Percentiles rank a stretch among this genome's conserved stretches.
Conservation (phyloP, 2,797 vertebrate genomes). For the Pteronotus mesoamericanus region DNA sequence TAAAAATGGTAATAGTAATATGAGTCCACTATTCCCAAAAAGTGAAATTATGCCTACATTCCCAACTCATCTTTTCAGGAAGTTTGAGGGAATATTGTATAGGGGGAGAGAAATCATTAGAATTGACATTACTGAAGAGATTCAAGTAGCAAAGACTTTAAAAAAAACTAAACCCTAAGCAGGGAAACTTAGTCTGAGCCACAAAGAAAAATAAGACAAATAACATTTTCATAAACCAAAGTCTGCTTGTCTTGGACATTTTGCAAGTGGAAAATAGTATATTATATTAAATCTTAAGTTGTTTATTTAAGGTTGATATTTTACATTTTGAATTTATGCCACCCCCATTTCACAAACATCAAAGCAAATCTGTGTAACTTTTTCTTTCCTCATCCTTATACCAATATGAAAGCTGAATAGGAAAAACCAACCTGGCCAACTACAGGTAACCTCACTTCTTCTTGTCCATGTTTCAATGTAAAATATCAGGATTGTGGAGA, state of each 20-base stretch:
- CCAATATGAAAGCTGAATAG: neutral
- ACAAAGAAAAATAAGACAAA: slow-evolving; percentile 53
- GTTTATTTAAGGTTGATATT: neutral
- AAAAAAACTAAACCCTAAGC: neutral
- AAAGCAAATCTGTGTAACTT: slow-evolving; percentile 1
- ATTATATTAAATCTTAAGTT: neutral
- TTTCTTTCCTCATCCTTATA: neutral
- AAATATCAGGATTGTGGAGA: neutral
- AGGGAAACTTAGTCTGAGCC: slow-evolving; percentile 6
- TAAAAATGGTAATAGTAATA: neutral
- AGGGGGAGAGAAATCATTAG: neutral
- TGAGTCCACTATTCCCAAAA: neutral
- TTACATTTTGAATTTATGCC: slow-evolving; percentile 33
- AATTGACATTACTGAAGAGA: neutral
- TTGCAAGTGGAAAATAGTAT: slow-evolving; percentile 11
- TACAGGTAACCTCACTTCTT: slow-evolving; percentile 7
- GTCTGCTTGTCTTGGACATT: neutral
- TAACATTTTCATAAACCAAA: slow-evolving; percentile 35
- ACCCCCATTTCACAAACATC: slow-evolving; percentile 7
- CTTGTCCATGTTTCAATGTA: neutral
- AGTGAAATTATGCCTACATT: neutral
- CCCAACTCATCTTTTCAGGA: neutral
- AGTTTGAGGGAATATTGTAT: neutral
- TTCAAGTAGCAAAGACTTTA: neutral
- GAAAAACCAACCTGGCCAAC: neutral